These are phyloP conservation scores for Balanococcus diminutus DNA, from an alignment of 2,888 invertebrate genomes.

Conservation along the genomic window DNA sequence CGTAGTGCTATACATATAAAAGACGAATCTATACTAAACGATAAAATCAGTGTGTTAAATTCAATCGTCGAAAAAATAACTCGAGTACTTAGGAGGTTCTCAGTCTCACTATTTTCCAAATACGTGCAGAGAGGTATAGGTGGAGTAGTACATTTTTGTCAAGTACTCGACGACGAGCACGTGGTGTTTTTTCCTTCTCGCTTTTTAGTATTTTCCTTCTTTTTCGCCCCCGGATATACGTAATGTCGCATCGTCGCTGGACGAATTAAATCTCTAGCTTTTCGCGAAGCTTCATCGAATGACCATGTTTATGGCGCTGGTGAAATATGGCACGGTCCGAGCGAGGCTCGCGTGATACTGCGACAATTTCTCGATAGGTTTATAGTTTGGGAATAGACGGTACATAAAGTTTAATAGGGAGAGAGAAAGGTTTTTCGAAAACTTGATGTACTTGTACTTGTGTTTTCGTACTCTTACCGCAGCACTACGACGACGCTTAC, in stretches of 20 bases:
- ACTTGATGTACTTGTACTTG: not conserved
- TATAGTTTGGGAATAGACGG: not conserved
- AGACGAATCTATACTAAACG: not conserved
- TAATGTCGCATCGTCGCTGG: not conserved
- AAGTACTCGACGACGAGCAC: not conserved
- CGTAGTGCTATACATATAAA: not conserved
- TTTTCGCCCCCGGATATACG: not conserved
- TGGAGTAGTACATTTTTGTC: not conserved
- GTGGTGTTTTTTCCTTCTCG: not conserved
- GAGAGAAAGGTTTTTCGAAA: not conserved
- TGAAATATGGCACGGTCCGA: not conserved
- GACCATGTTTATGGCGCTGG: not conserved
- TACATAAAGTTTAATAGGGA: not conserved
- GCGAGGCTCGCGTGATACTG: not conserved
- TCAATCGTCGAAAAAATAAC: constrained; percentile 5
- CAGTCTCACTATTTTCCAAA: no score
- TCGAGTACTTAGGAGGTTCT: not conserved
- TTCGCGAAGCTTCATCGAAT: not conserved
- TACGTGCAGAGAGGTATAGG: no score
- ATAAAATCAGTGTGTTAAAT: not conserved
- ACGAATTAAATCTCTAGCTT: not conserved
- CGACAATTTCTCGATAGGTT: constrained; percentile 1
- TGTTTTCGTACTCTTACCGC: not conserved
- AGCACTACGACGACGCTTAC: not conserved
- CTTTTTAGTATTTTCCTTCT: not conserved